Base-by-base conservation (phyloP, 64 coral and sea anemone species). In the Pachyseris speciosa region DNA sequence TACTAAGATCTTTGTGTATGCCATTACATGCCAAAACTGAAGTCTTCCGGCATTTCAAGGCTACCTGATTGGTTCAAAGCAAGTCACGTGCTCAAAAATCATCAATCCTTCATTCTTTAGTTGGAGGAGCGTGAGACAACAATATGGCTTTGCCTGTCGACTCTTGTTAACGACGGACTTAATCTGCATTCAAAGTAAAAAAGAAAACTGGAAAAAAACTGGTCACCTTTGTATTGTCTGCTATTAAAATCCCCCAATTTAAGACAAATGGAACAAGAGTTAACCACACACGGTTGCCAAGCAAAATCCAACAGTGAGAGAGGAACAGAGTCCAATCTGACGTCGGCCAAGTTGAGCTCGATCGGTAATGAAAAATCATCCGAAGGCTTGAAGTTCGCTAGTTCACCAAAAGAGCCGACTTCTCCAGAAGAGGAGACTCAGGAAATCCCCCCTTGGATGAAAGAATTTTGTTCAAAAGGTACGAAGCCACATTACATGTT, bases 361-460 rank as follows among this genome's bases (percentile, higher is more conserved):
- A 38, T 26, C 37, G 33, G 67, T 20, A 12, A 74, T 10, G 71
- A 77, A 45, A 59, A 17, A 16, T 74, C 41, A n/a, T 51, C 32
- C 50, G 36, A 61, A 4, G 7, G 22, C 5, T 22, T 12, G 2
- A 20, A 61, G 34, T 34, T 19, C 3, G 10, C 17, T 41, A 1
- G 16, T 13, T 61, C 34, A 9, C 48, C 31, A 28, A 19, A 1
- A 81, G 31, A 61, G 39, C 10, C 7, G n/a, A 32, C 77, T 4
- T 55, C 32, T n/a, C 28, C 49, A 0, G 31, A 81, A 55, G 53
- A 74, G 5, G 9, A 40, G 19, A 17, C 22, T 24, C 70, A 74
- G 16, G 76, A 74, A 84, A 58, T 96, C 39, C 92, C 88, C 38
- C 94, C 94, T 31, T 96, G 94, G 94, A 96, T 96, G 94, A 96